Evolutionary conservation across 2,888 invertebrate genomes (phyloP), one percentile per base, ranked within the genome.

Genomic region (Hyppa rectilinea): DNA sequence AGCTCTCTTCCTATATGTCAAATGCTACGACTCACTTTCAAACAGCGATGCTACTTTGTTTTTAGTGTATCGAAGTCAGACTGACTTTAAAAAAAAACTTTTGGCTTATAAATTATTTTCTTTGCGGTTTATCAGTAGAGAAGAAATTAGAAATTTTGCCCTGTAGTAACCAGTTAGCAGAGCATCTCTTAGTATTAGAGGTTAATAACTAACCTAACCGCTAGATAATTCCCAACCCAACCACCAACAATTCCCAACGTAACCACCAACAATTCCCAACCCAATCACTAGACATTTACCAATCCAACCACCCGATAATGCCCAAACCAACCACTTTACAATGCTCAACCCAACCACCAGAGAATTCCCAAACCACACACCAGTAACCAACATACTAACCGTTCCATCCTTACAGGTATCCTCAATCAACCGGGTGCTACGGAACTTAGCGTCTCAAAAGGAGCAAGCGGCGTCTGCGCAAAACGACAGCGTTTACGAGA

Each of bases 391-490:
- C 17, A 43, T 34, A 49, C 9, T 72, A 17, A 65, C 26, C 0
- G 1, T 5, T 12, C 14, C 65, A 20, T 67, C 55, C 67, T 52
- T 29, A 43, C 97, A 99, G 99, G 99, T 99, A 83, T 99, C 99
- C 79, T 99, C 99, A 89, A 99, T 99, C 94, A 99, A 99, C 96
- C 98, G 99, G 87, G 99, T 99, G 76, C 97, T 99, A 72, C 96
- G 99, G 80, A 99, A 99, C 96, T 96, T 99, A 88, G 99, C 99
- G 36, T 98, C 99, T 62, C 99, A 99, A 95, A 99, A 99, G 94
- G 99, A 99, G 95, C 98, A 98, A 93, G 98, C 98, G 87, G 97
- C 97, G 55, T 97, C 97, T 55, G 97, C 97, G 83, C 97, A 98
- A 89, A 98, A 97, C 92, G 99, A 99, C 94, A 98, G 98, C 80